A percentile compares a stretch with the other conserved stretches of the same genome.
phyloP scores from a whole-genome alignment of 2,797 vertebrate species.

The Pteropus rufus region DNA sequence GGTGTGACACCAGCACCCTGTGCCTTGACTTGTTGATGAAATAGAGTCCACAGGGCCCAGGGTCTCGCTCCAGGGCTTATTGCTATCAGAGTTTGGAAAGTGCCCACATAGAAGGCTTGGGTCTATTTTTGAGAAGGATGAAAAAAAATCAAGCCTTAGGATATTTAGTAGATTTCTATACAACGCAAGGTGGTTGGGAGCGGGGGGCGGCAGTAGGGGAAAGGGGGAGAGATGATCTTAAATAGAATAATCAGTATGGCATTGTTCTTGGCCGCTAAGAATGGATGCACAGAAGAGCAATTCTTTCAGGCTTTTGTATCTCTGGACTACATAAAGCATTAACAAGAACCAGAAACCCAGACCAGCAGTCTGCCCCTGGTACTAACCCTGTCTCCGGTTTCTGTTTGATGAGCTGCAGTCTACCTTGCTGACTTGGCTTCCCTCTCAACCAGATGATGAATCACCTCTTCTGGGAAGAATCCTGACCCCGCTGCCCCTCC shows the following conservation, averaged over 20 bases:
- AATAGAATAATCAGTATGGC: background rate
- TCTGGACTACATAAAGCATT: background rate
- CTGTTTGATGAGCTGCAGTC: conserved; percentile 63
- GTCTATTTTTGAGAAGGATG: background rate
- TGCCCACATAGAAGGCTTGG: background rate
- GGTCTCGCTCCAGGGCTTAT: background rate
- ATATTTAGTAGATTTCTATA: background rate
- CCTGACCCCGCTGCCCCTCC: background rate
- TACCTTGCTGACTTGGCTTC: conserved; percentile 63
- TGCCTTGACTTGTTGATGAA: too few relatives aligned
- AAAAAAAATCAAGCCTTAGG: background rate
- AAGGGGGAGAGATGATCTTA: background rate
- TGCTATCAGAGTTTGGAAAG: background rate
- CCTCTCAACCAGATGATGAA: conserved; percentile 54
- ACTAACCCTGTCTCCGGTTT: background rate
- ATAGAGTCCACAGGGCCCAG: background rate
- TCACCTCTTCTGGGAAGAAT: conserved; percentile 70
- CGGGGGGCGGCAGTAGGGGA: too few relatives aligned
- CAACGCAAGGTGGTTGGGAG: background rate
- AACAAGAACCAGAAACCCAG: conserved; percentile 60
- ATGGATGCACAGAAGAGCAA: background rate
- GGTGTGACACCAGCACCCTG: accelerated
- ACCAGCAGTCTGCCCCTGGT: background rate
- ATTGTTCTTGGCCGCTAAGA: background rate
- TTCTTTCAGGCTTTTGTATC: background rate